These are phyloP conservation scores for Diploptera punctata DNA, from an alignment of 2,888 invertebrate species.

Conservation along the genomic window DNA sequence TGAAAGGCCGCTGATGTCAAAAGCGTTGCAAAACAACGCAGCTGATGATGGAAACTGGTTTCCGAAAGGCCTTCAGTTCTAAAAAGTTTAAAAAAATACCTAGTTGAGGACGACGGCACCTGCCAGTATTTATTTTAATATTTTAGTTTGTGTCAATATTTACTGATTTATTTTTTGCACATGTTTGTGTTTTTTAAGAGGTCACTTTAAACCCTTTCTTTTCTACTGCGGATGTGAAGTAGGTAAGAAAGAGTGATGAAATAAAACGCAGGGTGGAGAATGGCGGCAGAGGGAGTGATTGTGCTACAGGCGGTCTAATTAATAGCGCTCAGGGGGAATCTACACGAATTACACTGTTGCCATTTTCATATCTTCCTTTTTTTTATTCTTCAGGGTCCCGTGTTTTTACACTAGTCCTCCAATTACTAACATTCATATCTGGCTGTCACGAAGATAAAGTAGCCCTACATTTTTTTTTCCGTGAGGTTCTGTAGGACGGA, in stretches of 20 bases:
- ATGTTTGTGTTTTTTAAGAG: too few relatives aligned
- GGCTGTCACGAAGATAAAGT: background rate
- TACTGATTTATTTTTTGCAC: too few relatives aligned
- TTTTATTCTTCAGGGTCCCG: background rate
- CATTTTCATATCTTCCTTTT: background rate
- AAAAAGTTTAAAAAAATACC: too few relatives aligned
- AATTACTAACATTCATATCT: background rate
- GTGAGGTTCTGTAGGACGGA: background rate
- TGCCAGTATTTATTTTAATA: too few relatives aligned
- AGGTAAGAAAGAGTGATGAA: background rate
- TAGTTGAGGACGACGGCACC: too few relatives aligned
- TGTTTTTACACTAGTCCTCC: background rate
- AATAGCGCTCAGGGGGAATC: background rate
- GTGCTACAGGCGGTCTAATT: constrained; percentile 7
- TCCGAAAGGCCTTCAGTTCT: too few relatives aligned
- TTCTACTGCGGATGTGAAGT: too few relatives aligned
- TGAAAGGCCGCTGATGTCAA: too few relatives aligned
- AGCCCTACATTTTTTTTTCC: background rate
- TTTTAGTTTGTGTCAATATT: too few relatives aligned
- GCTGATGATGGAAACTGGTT: too few relatives aligned
- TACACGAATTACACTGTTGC: background rate
- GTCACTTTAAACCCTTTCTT: background rate
- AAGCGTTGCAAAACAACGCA: too few relatives aligned
- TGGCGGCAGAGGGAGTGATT: background rate
- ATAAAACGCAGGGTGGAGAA: background rate